Percentiles rank a stretch among this genome's conserved stretches.
phyloP scores from a whole-genome alignment of 2,888 invertebrate species.

The Lymantria dispar region DNA sequence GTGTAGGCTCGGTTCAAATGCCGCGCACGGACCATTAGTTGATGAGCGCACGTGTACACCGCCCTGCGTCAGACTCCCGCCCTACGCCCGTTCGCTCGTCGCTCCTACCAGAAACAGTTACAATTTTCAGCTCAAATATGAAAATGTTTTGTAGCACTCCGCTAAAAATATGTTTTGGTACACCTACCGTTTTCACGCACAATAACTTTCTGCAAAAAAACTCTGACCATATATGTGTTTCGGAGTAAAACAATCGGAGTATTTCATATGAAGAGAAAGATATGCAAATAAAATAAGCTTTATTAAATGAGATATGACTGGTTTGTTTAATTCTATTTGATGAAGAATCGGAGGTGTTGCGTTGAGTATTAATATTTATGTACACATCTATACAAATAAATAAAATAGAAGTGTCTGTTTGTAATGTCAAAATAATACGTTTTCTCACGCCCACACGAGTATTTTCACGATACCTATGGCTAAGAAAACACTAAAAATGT shows the following conservation, averaged over 20 bases:
- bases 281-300: not conserved
- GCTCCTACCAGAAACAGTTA: conserved; percentile 56
- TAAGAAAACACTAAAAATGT: no score
- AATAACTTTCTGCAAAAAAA: conserved; percentile 69
- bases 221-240: conserved; percentile 50
- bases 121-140: conserved; percentile 78
- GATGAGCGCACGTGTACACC: conserved; percentile 78
- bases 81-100: conserved; percentile 47
- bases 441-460: no score
- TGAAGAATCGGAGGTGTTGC: no score
- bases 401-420: no score
- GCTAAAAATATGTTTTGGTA: conserved; percentile 72
- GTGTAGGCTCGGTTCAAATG: conserved; percentile 81
- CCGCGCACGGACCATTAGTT: conserved; percentile 83
- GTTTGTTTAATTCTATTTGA: no score
- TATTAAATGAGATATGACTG: no score
- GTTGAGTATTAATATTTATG: no score
- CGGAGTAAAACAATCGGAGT: conserved; percentile 29
- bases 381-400: no score
- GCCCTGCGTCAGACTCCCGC: conserved; percentile 59
- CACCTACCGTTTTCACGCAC: conserved; percentile 77
- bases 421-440: no score
- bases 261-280: conserved; percentile 24
- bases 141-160: conserved; percentile 74
- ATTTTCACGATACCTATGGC: no score